Evolutionary conservation across 1,140 invertebrate species (phyloP), one percentile per base, ranked within the genome.

Genomic region (Archivesica marissinica): DNA sequence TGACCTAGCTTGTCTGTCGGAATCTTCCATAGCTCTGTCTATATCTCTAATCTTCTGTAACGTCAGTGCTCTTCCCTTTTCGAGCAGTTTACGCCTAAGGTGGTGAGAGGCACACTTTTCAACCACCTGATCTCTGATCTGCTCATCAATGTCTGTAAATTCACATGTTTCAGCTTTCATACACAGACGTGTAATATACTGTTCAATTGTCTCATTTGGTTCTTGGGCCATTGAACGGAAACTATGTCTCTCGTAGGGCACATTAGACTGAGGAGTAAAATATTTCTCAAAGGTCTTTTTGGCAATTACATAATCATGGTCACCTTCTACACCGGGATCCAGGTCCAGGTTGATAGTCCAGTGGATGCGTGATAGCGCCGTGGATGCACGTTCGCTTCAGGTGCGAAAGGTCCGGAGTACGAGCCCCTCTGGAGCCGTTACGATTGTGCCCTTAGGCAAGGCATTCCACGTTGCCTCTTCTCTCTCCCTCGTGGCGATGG

Each of bases 121-220:
- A 25, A 88, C 85, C 2, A 88, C 52, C 61, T 88, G 87, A 44
- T 88, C 85, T 15, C 78, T 20, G 6, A 85, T 88, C 38, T 66
- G 70, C 35, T 82, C 85, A 54, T 87, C 77, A 38, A 70, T 30
- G 74, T 82, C 38, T 1, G 20, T 33, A 72, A 85, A 87, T 66
- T 87, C 66, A 82, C 87, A 88, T n/a, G 59, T 75, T 17, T 64
- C 61, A 44, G 76, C 74, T 50, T 82, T 50, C 50, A 85, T 77
- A 61, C 85, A 35, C 47, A 88, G 39, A 11, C 81, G 23, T 15
- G 74, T 82, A 1, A 88, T 61, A 79, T 80, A 84, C 39, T 86
- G 70, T 4, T 81, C 76, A 39, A 87, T 75, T 33, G 74, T 66
- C 84, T 86, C 87, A 38, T 72, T 50, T 44, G 59, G 33, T 25